Conservation (phyloP, 2,113 vertebrate species). For the Sigmodon hispidus region DNA sequence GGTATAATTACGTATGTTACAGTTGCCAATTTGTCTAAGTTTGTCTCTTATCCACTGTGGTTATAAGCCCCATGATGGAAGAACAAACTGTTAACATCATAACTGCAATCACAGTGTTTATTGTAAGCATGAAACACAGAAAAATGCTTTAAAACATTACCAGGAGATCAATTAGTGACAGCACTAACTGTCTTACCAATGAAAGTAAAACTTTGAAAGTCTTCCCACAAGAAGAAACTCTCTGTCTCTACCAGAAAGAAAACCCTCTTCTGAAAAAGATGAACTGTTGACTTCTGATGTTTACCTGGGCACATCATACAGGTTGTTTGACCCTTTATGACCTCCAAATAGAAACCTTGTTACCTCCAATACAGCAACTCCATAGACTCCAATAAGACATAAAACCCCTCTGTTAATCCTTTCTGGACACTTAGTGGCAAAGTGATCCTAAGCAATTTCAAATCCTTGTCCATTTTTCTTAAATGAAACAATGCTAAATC, state of each 20-base stretch:
- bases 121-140: not conserved
- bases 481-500: constrained; percentile 28
- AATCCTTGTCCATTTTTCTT: constrained; percentile 61
- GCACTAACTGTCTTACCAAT: constrained; percentile 64
- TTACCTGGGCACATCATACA: constrained; percentile 72
- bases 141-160: constrained; percentile 47
- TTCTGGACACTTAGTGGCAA: constrained; percentile 74
- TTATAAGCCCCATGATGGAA: not conserved
- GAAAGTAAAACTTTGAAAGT: constrained; percentile 78
- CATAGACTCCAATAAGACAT: constrained; percentile 71
- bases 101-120: constrained; percentile 48
- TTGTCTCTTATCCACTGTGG: constrained; percentile 7
- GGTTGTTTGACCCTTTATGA: constrained; percentile 44
- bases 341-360: constrained; percentile 78
- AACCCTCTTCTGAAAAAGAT: constrained; percentile 76
- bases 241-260: constrained; percentile 61
- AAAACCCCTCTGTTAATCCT: constrained; percentile 73
- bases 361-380: constrained; percentile 76
- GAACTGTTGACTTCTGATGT: constrained; percentile 66
- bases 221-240: constrained; percentile 73
- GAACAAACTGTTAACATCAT: constrained; percentile 38
- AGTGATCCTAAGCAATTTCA: constrained; percentile 68
- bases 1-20: constrained; percentile 81
- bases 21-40: constrained; percentile 76
- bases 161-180: constrained; percentile 35